phyloP scores from a whole-genome alignment of 2,113 vertebrate genomes.

The Mus musculus region DNA sequence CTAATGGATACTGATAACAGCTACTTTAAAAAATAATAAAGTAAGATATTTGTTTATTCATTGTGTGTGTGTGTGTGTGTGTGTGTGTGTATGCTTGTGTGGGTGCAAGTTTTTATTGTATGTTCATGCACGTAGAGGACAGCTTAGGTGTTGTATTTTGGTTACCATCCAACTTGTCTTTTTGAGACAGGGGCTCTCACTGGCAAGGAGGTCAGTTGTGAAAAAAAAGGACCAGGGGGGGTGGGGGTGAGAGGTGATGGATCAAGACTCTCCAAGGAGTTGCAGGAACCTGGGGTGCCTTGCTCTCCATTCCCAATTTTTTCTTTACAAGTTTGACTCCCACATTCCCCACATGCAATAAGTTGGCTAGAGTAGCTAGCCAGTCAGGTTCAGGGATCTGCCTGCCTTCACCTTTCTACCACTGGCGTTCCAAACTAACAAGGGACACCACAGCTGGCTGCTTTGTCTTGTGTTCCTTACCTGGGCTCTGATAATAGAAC shows the following conservation, averaged over 20 bases:
- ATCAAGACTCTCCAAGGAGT: too few relatives aligned
- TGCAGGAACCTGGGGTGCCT: too few relatives aligned
- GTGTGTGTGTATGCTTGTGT: background rate
- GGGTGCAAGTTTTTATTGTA: background rate
- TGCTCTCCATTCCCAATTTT: too few relatives aligned
- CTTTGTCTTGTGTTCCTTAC: background rate
- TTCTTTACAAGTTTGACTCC: too few relatives aligned
- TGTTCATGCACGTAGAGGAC: background rate
- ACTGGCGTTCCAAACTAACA: background rate
- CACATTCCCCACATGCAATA: too few relatives aligned
- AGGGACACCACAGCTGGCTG: background rate
- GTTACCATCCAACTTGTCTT: background rate
- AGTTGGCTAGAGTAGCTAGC: background rate
- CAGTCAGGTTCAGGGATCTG: background rate
- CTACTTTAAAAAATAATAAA: background rate
- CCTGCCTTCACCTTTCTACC: background rate
- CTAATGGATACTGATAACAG: background rate
- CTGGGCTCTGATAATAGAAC: background rate
- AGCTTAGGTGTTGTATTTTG: background rate
- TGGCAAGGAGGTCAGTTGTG: background rate
- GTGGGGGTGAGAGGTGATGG: too few relatives aligned
- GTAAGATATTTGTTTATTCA: background rate
- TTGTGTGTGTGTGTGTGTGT: background rate
- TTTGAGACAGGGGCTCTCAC: background rate
- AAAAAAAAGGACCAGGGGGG: too few relatives aligned